Conservation (phyloP, 2,888 invertebrate species). For the Ectropis crepuscularia region DNA sequence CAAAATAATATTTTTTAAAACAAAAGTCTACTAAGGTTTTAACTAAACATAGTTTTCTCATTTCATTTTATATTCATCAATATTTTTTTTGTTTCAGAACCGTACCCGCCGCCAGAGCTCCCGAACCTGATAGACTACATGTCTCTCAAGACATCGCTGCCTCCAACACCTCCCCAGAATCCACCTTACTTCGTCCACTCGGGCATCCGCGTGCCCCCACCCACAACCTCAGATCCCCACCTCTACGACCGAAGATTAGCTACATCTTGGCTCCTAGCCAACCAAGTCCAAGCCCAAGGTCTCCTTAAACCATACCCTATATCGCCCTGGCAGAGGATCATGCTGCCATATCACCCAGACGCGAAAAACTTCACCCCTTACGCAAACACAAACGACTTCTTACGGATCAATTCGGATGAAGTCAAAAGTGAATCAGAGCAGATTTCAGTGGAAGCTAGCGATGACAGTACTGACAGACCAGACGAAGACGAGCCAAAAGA, state of each 20-base stretch:
- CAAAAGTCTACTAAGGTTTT: too few species aligned
- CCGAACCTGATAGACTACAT: conserved; percentile 78
- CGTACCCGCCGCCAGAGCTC: conserved; percentile 69
- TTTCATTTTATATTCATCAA: not conserved
- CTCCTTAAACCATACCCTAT: conserved; percentile 81
- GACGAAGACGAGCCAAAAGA: conserved; percentile 78
- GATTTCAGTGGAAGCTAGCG: conserved; percentile 84
- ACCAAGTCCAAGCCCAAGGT: conserved; percentile 79
- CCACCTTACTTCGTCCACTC: conserved; percentile 75
- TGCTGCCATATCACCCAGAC: conserved; percentile 80
- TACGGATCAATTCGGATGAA: conserved; percentile 72
- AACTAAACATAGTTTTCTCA: not conserved
- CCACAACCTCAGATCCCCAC: conserved; percentile 63
- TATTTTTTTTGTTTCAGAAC: conserved; percentile 64
- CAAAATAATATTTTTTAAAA: too few species aligned
- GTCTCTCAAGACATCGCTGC: conserved; percentile 68
- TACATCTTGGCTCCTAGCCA: conserved; percentile 83
- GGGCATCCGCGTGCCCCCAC: conserved; percentile 72
- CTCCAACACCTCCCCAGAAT: conserved; percentile 62
- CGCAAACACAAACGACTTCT: conserved; percentile 66
- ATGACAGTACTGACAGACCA: conserved; percentile 84
- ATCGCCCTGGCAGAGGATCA: conserved; percentile 85
- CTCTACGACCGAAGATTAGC: conserved; percentile 81
- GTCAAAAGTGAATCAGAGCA: conserved; percentile 78
- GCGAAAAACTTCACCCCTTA: conserved; percentile 73